These are phyloP conservation scores for Condylura cristata DNA, from an alignment of 2,113 vertebrate genomes.

Conservation along the genomic window DNA sequence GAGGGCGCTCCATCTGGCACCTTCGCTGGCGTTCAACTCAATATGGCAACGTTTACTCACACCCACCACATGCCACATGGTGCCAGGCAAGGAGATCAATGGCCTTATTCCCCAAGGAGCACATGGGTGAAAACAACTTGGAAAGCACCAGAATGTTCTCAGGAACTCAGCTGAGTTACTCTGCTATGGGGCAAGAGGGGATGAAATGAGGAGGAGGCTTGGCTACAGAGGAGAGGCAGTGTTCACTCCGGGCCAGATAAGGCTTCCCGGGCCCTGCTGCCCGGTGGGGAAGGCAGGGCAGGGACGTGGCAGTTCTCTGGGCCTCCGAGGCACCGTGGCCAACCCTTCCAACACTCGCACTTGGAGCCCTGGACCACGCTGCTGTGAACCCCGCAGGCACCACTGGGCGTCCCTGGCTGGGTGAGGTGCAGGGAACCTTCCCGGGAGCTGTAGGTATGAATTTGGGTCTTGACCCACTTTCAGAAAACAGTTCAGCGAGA, in stretches of 20 bases:
- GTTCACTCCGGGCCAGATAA: background rate
- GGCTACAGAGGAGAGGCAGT: background rate
- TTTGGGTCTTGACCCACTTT: slow-evolving; percentile 16
- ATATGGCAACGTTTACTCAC: background rate
- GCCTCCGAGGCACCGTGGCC: background rate
- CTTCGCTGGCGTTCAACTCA: background rate
- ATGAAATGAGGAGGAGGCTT: background rate
- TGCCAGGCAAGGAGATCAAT: background rate
- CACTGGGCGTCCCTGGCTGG: accelerated
- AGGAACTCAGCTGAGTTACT: background rate
- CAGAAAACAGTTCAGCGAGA: background rate
- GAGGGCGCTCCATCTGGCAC: background rate
- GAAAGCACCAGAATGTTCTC: slow-evolving; percentile 25
- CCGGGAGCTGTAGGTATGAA: background rate
- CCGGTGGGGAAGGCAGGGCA: background rate
- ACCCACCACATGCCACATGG: background rate
- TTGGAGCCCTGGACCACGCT: background rate
- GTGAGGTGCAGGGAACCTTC: background rate
- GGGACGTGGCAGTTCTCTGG: background rate
- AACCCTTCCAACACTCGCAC: accelerated
- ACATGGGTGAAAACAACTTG: background rate
- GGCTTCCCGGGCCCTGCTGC: background rate
- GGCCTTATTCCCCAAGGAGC: background rate
- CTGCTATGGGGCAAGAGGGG: background rate
- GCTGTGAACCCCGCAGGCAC: background rate